Percentiles rank a stretch among this genome's conserved stretches.
Evolutionary conservation across 1,140 invertebrate genomes (phyloP).

Genomic region (Bacillus rossius): DNA sequence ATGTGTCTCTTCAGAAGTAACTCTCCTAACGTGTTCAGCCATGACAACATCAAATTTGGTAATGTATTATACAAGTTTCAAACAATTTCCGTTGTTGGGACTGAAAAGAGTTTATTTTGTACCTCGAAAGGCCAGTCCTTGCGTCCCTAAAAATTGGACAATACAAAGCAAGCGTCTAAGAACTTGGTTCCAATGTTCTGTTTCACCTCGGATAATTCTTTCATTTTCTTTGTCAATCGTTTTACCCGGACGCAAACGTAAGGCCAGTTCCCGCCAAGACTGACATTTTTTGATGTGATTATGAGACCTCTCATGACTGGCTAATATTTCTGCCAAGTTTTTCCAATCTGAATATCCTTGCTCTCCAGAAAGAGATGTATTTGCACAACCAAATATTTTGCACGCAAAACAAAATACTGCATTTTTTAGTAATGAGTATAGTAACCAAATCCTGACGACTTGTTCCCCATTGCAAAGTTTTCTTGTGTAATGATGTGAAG

Average conservation of each 20-base stretch:
- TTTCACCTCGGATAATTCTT: conserved; percentile 10
- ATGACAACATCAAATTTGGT: conserved; percentile 17
- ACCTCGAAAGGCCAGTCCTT: conserved; percentile 20
- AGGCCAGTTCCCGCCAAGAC: no score
- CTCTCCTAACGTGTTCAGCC: conserved; percentile 10
- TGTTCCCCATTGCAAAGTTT: conserved; percentile 12
- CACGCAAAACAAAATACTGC: conserved; percentile 11
- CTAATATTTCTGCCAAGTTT: conserved; percentile 5
- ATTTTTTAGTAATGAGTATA: conserved; percentile 7
- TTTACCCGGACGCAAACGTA: conserved; percentile 3
- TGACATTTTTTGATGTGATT: background rate
- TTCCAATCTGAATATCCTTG: conserved; percentile 11
- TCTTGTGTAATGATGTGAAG: conserved; percentile 17
- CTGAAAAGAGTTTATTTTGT: conserved; percentile 19
- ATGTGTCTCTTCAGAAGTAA: background rate
- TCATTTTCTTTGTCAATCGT: conserved; percentile 22
- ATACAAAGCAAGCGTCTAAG: conserved; percentile 19
- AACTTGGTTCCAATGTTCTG: conserved; percentile 7
- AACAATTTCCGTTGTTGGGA: background rate
- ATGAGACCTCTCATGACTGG: conserved; percentile 12
- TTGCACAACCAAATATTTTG: conserved; percentile 1
- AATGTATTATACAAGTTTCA: conserved; percentile 17
- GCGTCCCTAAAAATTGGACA: conserved; percentile 11
- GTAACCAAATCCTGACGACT: conserved; percentile 8
- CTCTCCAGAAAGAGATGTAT: background rate